Percentiles rank a stretch among this genome's conserved stretches.
Conservation (phyloP, 2,113 vertebrate genomes). For the Ivindomyrus marchei region DNA sequence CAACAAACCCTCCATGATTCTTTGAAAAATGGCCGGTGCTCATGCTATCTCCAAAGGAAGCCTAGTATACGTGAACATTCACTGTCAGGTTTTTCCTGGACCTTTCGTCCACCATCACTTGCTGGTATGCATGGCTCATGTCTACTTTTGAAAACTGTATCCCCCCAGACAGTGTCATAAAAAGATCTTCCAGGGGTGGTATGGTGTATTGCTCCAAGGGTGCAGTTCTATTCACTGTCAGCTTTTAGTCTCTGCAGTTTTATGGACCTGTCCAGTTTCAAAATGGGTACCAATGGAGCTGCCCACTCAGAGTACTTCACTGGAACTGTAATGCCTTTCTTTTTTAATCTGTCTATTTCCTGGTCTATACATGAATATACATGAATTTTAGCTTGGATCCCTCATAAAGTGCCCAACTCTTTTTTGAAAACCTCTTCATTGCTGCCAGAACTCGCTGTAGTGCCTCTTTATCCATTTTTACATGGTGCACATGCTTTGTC, state of each 20-base stretch:
- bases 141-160: conserved; percentile 12
- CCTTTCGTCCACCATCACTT: conserved; percentile 9
- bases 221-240: neutral
- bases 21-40: no score
- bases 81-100: neutral
- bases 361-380: neutral
- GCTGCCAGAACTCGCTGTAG: neutral
- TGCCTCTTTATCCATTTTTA: neutral
- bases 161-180: neutral
- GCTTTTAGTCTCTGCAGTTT: no score
- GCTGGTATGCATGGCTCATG: conserved; percentile 20
- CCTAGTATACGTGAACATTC: neutral
- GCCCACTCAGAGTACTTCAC: conserved; percentile 23
- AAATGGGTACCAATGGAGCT: neutral
- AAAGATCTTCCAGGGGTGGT: conserved; percentile 1
- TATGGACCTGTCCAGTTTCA: no score
- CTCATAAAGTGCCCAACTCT: conserved; percentile 17
- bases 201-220: conserved; percentile 16
- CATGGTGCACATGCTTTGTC: neutral
- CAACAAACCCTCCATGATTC: no score
- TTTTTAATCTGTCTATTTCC: neutral
- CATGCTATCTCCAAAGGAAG: no score
- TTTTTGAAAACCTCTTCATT: conserved; percentile 17
- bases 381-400: conserved; percentile 5
- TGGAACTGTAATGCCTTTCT: conserved; percentile 14